A percentile compares a stretch with the other conserved stretches of the same genome.
phyloP scores from a whole-genome alignment of 2,888 invertebrate genomes.

The Alloplasta piceator region DNA sequence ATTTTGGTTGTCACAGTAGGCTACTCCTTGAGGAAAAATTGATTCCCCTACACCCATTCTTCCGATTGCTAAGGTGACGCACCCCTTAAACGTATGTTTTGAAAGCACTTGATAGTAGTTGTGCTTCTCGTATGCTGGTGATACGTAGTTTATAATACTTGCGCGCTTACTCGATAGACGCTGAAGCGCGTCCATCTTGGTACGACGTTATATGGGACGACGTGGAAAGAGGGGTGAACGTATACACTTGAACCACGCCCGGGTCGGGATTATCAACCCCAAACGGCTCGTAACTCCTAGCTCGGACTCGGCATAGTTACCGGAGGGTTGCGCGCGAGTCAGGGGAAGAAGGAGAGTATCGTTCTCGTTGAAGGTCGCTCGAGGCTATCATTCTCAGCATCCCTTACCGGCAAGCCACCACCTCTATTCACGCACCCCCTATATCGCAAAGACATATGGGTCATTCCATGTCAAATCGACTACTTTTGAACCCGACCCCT shows the following conservation, averaged over 20 bases:
- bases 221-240: background rate
- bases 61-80: no score
- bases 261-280: constrained; percentile 77
- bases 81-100: no score
- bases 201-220: background rate
- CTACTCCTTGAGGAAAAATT: no score
- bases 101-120: background rate
- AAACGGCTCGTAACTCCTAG: constrained; percentile 76
- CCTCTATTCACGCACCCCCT: background rate
- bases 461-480: constrained; percentile 11
- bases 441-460: constrained; percentile 11
- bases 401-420: constrained; percentile 32
- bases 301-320: constrained; percentile 15
- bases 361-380: constrained; percentile 64
- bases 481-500: no score
- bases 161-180: constrained; percentile 19
- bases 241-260: constrained; percentile 47
- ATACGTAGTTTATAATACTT: constrained; percentile 21
- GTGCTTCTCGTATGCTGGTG: background rate
- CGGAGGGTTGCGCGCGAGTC: constrained; percentile 26
- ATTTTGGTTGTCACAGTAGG: no score
- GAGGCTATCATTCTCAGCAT: constrained; percentile 63
- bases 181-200: constrained; percentile 3
- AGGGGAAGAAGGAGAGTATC: constrained; percentile 42
- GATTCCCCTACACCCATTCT: no score